These are phyloP conservation scores for Phortica variegata DNA, from an alignment of 1,140 invertebrate genomes.

Conservation along the genomic window DNA sequence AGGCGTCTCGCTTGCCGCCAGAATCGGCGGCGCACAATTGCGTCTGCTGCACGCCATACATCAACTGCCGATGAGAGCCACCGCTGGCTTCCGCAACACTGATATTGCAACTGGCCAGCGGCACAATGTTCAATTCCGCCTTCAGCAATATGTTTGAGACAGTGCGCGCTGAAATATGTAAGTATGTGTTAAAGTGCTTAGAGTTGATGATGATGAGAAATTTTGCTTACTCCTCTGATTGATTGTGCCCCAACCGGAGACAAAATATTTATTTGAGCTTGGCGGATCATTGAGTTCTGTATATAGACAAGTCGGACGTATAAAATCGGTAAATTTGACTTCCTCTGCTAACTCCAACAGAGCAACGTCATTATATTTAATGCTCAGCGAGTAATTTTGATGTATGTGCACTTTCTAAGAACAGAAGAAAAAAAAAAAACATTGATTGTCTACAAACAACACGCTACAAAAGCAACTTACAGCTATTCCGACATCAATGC, in stretches of 20 bases:
- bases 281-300: conserved; percentile 26
- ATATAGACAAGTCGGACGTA: conserved; percentile 39
- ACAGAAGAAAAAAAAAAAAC: not conserved
- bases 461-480: too few relatives aligned
- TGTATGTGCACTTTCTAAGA: conserved; percentile 30
- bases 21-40: conserved; percentile 63
- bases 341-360: conserved; percentile 32
- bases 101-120: conserved; percentile 28
- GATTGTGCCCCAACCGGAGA: conserved; percentile 42
- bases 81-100: too few relatives aligned
- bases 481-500: not conserved
- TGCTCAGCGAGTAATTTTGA: conserved; percentile 28
- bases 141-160: conserved; percentile 35
- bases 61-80: conserved; percentile 1
- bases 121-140: conserved; percentile 29
- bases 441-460: not conserved
- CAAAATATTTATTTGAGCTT: conserved; percentile 20
- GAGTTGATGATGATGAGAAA: not conserved
- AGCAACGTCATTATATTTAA: conserved; percentile 45
- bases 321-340: conserved; percentile 4
- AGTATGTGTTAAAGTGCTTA: too few relatives aligned
- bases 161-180: conserved; percentile 16
- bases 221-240: conserved; percentile 33
- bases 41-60: conserved; percentile 23
- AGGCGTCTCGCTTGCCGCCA: conserved; percentile 63